These are phyloP conservation scores for Mesorhabditis spiculigera DNA, from an alignment of 2,888 invertebrate species.

Conservation along the genomic window DNA sequence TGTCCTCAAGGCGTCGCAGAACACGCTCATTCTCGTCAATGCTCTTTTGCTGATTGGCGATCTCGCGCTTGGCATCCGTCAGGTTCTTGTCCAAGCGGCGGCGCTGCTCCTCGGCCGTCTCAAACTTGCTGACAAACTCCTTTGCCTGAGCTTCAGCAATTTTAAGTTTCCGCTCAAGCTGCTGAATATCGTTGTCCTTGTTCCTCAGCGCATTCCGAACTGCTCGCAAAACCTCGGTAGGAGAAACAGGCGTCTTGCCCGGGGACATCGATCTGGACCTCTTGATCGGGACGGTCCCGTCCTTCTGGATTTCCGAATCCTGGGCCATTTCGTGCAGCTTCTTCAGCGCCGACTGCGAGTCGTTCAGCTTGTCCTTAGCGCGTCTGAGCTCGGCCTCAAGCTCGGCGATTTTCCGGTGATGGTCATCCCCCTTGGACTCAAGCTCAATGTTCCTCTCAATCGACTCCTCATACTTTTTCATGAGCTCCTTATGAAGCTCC, in stretches of 20 bases:
- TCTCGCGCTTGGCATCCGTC: slow-evolving; percentile 37
- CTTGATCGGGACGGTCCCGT: slow-evolving; percentile 29
- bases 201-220: slow-evolving; percentile 50
- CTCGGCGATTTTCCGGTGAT: slow-evolving; percentile 49
- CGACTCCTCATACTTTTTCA: slow-evolving; percentile 56
- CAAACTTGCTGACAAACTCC: slow-evolving; percentile 48
- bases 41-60: slow-evolving; percentile 41
- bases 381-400: slow-evolving; percentile 50
- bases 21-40: slow-evolving; percentile 50
- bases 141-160: slow-evolving; percentile 46
- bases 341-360: slow-evolving; percentile 45
- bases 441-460: slow-evolving; percentile 56
- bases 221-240: slow-evolving; percentile 50
- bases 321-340: slow-evolving; percentile 53
- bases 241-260: slow-evolving; percentile 46
- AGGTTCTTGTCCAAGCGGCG: slow-evolving; percentile 51
- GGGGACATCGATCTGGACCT: slow-evolving; percentile 54
- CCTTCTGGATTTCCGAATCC: slow-evolving; percentile 37
- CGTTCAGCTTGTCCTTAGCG: slow-evolving; percentile 48
- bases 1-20: slow-evolving; percentile 50
- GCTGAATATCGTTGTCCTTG: slow-evolving; percentile 54
- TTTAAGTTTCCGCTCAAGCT: slow-evolving; percentile 51
- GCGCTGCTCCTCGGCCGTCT: slow-evolving; percentile 49
- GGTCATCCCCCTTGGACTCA: slow-evolving; percentile 53
- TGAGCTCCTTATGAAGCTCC: slow-evolving; percentile 52